Conservation (phyloP, 2,797 vertebrate species). For the Onychomys arenicola region DNA sequence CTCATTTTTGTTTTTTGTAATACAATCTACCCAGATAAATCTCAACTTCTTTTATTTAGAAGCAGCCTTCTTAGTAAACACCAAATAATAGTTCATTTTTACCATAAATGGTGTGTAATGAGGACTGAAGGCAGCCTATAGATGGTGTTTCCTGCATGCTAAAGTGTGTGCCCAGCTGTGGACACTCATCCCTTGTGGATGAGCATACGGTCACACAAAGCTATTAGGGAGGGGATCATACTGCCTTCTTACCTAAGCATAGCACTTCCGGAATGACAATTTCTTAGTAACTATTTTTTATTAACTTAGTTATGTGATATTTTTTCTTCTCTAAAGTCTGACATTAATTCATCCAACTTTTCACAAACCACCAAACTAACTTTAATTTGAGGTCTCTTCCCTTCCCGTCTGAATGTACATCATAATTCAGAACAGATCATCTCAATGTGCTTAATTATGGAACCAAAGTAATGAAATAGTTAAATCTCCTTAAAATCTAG, state of each 20-base stretch:
- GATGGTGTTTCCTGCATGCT: neutral
- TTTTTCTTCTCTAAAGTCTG: neutral
- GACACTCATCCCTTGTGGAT: neutral
- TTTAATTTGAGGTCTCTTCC: conserved; percentile 8
- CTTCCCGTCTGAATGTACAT: neutral
- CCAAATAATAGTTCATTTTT: conserved; percentile 50
- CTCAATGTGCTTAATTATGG: neutral
- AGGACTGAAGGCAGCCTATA: neutral
- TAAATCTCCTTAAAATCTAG: neutral
- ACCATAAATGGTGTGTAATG: conserved; percentile 17
- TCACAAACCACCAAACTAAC: neutral
- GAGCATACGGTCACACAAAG: neutral
- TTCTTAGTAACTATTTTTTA: conserved; percentile 6
- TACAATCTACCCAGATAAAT: neutral
- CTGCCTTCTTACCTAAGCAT: neutral
- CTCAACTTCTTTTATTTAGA: neutral
- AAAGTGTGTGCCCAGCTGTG: neutral
- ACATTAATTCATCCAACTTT: neutral
- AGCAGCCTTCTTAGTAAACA: neutral
- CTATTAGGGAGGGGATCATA: neutral
- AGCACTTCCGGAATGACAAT: neutral
- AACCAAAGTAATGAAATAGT: neutral
- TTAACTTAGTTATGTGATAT: neutral
- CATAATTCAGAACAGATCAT: neutral
- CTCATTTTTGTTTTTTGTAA: neutral